Evolutionary conservation across 2,113 vertebrate genomes (phyloP).

Genomic region (Anarrhichthys ocellatus): DNA sequence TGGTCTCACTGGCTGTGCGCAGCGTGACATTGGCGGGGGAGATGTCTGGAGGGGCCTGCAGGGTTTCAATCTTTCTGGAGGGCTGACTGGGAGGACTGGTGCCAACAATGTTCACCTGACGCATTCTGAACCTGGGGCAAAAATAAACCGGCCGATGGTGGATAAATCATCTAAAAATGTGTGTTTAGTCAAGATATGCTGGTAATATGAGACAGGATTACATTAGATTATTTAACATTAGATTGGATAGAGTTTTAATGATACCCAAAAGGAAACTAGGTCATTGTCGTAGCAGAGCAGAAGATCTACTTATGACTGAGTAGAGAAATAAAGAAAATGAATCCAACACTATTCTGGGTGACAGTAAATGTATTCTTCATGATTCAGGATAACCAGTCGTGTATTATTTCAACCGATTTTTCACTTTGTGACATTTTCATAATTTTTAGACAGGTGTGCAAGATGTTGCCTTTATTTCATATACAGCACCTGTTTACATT

Average conservation of each 20-base stretch:
- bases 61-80: slow-evolving; percentile 95
- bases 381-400: slow-evolving; percentile 3
- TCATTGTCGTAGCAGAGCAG: slow-evolving; percentile 16
- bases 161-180: slow-evolving; percentile 9
- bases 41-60: slow-evolving; percentile 93
- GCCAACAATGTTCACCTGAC: slow-evolving; percentile 97
- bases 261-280: slow-evolving; percentile 35
- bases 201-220: slow-evolving; percentile 24
- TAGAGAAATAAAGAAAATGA: slow-evolving; percentile 2
- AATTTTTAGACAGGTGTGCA: not conserved
- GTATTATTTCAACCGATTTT: not conserved
- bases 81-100: slow-evolving; percentile 94
- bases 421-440: not conserved
- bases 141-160: not conserved
- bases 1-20: slow-evolving; percentile 96
- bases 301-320: slow-evolving; percentile 29
- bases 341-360: not conserved
- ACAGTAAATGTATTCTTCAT: not conserved
- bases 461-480: not conserved
- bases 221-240: slow-evolving; percentile 17
- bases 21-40: slow-evolving; percentile 92
- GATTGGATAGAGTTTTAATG: slow-evolving; percentile 35
- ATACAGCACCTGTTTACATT: not conserved
- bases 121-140: slow-evolving; percentile 91
- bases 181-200: slow-evolving; percentile 22